phyloP scores from a whole-genome alignment of 2,888 invertebrate species.

The Hypena proboscidalis region DNA sequence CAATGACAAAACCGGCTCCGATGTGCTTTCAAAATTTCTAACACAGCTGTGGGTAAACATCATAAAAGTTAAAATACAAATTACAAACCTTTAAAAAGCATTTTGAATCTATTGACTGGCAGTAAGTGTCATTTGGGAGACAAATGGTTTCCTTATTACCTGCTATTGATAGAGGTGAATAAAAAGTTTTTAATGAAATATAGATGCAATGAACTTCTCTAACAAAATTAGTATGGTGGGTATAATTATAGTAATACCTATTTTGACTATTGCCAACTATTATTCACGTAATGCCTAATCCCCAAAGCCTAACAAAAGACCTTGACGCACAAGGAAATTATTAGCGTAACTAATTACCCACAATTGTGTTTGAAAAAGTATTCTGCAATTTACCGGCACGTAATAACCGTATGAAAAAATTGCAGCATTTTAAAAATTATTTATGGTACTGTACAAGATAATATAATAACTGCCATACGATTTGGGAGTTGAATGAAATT shows the following conservation, averaged over 20 bases:
- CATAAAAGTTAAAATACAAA: conserved; percentile 20
- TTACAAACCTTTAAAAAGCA: conserved; percentile 26
- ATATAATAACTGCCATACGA: conserved; percentile 3
- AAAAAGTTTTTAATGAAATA: conserved; percentile 10
- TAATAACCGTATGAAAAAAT: background rate
- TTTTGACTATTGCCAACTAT: too few relatives aligned
- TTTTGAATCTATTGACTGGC: conserved; percentile 15
- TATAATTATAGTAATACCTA: too few relatives aligned
- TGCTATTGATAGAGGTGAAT: conserved; percentile 7
- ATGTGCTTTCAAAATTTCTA: conserved; percentile 54
- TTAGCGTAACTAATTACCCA: conserved; percentile 8
- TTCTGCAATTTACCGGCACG: conserved; percentile 4
- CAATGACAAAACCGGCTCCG: conserved; percentile 62
- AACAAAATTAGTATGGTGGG: too few relatives aligned
- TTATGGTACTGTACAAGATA: conserved; percentile 1
- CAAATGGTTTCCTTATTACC: conserved; percentile 17
- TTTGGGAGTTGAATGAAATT: background rate
- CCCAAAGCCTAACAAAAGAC: background rate
- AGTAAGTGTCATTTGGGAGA: conserved; percentile 22
- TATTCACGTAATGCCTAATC: too few relatives aligned
- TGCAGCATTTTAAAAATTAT: background rate
- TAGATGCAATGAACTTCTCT: background rate
- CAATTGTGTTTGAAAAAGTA: conserved; percentile 6
- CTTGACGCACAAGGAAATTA: conserved; percentile 5
- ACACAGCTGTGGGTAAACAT: conserved; percentile 25